These are phyloP conservation scores for Diplazon laetatorius DNA, from an alignment of 2,888 invertebrate genomes.

Conservation along the genomic window DNA sequence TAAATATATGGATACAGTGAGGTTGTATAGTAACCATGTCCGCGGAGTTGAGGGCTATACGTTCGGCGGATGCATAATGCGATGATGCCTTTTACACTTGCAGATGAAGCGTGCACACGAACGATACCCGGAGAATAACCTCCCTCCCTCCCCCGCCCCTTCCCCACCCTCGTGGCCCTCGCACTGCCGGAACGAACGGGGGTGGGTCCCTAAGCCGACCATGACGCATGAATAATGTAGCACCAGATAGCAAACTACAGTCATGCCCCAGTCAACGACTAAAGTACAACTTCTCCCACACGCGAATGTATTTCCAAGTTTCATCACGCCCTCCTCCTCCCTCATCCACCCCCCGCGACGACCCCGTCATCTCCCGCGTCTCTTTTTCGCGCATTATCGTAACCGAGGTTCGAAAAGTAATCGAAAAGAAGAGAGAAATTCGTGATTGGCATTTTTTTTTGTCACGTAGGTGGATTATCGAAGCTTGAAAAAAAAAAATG, in stretches of 20 bases:
- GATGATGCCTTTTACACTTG: conserved; percentile 71
- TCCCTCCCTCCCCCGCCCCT: too few relatives aligned
- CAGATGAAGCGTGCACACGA: conserved; percentile 65
- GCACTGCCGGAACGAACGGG: conserved; percentile 1
- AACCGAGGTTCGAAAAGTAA: too few relatives aligned
- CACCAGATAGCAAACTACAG: conserved; percentile 54
- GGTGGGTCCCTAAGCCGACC: conserved; percentile 57
- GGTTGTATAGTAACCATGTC: conserved; percentile 4
- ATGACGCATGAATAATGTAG: conserved; percentile 73
- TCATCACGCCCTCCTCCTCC: conserved; percentile 2
- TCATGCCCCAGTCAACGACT: conserved; percentile 62
- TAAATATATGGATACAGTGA: not conserved
- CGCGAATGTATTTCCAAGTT: conserved; percentile 19
- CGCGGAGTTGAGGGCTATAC: conserved; percentile 25
- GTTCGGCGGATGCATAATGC: conserved; percentile 68
- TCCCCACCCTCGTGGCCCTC: too few relatives aligned
- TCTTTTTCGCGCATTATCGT: too few relatives aligned
- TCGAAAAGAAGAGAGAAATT: too few relatives aligned
- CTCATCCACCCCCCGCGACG: too few relatives aligned
- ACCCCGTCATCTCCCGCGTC: too few relatives aligned
- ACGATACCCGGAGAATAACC: conserved; percentile 54
- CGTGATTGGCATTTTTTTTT: too few relatives aligned
- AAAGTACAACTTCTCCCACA: conserved; percentile 24
- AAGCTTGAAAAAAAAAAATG: too few relatives aligned
- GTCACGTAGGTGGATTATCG: too few relatives aligned